phyloP scores from a whole-genome alignment of 2,797 vertebrate genomes.

The Rhynchotus rufescens region DNA sequence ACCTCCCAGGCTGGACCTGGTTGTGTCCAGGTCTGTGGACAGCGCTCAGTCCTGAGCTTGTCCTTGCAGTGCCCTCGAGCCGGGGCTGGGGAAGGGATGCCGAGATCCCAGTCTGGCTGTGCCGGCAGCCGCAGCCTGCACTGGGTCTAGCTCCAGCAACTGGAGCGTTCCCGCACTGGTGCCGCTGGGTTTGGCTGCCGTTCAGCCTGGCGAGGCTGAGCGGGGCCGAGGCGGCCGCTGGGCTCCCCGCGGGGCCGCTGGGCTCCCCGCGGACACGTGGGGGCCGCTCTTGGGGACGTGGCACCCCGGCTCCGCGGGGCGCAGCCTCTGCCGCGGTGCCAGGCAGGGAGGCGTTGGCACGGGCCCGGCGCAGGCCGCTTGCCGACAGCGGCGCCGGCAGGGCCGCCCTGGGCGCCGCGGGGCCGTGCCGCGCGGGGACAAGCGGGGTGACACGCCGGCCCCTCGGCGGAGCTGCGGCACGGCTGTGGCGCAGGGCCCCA shows the following conservation, averaged over 20 bases:
- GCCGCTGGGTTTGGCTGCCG: fast-evolving
- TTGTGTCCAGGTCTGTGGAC: neutral
- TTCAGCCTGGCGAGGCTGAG: neutral
- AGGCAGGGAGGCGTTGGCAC: neutral
- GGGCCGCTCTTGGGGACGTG: fast-evolving
- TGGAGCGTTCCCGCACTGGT: too few species aligned
- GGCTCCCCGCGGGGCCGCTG: neutral
- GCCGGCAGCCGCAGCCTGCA: neutral
- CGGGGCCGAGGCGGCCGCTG: neutral
- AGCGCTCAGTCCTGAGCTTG: neutral
- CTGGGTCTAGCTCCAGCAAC: too few species aligned
- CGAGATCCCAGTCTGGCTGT: neutral
- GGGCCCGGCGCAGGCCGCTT: neutral
- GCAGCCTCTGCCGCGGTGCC: neutral
- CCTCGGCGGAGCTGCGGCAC: neutral
- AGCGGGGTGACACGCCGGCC: fast-evolving
- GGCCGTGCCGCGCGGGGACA: neutral
- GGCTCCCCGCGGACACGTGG: neutral
- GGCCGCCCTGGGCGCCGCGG: neutral
- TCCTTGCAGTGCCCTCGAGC: too few species aligned
- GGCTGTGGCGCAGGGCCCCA: neutral
- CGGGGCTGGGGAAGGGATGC: neutral
- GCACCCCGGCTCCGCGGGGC: neutral
- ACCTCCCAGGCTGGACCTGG: neutral
- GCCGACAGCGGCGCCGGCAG: neutral